These are phyloP conservation scores for Cotesia typhae DNA, from an alignment of 1,140 invertebrate species.

Conservation along the genomic window DNA sequence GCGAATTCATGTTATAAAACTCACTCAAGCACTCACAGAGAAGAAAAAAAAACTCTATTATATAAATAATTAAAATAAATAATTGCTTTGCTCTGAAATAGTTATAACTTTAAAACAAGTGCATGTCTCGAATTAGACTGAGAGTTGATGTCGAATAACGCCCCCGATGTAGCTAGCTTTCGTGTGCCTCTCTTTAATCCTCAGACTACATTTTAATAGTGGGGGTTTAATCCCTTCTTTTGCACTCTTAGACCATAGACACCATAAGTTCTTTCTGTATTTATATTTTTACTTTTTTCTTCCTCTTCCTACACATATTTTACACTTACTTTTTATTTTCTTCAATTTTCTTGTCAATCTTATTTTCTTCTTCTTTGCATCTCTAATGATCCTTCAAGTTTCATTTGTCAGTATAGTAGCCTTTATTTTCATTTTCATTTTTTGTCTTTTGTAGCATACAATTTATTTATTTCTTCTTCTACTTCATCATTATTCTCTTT, in stretches of 20 bases:
- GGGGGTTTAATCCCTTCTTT: slow-evolving; percentile 63
- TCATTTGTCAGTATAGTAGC: too few species aligned
- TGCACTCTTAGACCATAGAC: slow-evolving; percentile 44
- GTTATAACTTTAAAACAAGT: slow-evolving; percentile 24
- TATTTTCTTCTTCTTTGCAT: slow-evolving; percentile 13
- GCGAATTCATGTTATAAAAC: too few species aligned
- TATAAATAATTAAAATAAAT: too few species aligned
- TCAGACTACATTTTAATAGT: slow-evolving; percentile 57
- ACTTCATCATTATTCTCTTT: too few species aligned
- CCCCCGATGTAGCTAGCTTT: slow-evolving; percentile 62
- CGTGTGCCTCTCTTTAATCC: slow-evolving; percentile 45
- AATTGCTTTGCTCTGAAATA: neutral
- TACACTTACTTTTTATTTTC: neutral
- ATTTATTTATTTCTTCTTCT: too few species aligned
- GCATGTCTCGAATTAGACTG: slow-evolving; percentile 60
- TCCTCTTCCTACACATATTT: slow-evolving; percentile 1
- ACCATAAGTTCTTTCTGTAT: neutral
- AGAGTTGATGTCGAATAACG: slow-evolving; percentile 58
- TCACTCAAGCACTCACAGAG: too few species aligned
- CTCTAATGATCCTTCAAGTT: too few species aligned
- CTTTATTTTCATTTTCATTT: neutral
- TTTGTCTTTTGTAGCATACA: neutral
- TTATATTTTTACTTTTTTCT: neutral
- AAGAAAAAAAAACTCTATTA: too few species aligned
- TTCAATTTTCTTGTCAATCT: neutral